phyloP scores from a whole-genome alignment of 1,140 invertebrate genomes.

The Drosophila pseudoananassae region DNA sequence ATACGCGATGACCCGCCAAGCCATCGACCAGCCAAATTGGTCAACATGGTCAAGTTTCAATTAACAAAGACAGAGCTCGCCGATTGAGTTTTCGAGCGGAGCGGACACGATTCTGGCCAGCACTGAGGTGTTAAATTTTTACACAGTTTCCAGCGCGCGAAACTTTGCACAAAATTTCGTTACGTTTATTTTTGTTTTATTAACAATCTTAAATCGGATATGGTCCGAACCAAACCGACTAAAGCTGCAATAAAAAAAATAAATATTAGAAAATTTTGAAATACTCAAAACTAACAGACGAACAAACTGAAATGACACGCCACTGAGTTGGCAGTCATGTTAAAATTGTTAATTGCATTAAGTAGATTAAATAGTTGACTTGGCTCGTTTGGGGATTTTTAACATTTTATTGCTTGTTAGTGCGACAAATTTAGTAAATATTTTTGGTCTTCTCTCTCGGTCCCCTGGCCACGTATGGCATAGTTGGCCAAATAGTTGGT shows the following conservation, averaged over 20 bases:
- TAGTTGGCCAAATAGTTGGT: constrained; percentile 44
- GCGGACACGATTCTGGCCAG: constrained; percentile 16
- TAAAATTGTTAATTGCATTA: constrained; percentile 84
- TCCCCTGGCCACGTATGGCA: constrained; percentile 42
- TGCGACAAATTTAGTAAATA: constrained; percentile 83
- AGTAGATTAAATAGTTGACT: constrained; percentile 80
- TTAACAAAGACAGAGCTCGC: constrained; percentile 49
- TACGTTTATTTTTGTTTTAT: constrained; percentile 19
- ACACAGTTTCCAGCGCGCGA: constrained; percentile 52
- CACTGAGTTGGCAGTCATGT: constrained; percentile 75
- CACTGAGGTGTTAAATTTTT: constrained; percentile 57
- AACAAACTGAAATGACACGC: constrained; percentile 57
- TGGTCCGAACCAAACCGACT: constrained; percentile 33
- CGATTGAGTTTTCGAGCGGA: constrained; percentile 15
- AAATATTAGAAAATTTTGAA: constrained; percentile 50
- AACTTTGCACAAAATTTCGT: constrained; percentile 48
- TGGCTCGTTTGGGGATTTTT: constrained; percentile 69
- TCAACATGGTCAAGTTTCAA: constrained; percentile 81
- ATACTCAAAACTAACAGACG: constrained; percentile 39
- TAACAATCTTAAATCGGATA: constrained; percentile 25
- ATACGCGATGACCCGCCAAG: constrained; percentile 47
- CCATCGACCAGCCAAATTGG: constrained; percentile 60
- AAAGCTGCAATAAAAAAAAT: not conserved
- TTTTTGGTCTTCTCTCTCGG: constrained; percentile 52
- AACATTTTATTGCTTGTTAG: constrained; percentile 84